A percentile compares a stretch with the other conserved stretches of the same genome.
These are phyloP conservation scores for Herpetotheres cachinnans DNA, from an alignment of 2,113 vertebrate genomes.

Conservation along the genomic window DNA sequence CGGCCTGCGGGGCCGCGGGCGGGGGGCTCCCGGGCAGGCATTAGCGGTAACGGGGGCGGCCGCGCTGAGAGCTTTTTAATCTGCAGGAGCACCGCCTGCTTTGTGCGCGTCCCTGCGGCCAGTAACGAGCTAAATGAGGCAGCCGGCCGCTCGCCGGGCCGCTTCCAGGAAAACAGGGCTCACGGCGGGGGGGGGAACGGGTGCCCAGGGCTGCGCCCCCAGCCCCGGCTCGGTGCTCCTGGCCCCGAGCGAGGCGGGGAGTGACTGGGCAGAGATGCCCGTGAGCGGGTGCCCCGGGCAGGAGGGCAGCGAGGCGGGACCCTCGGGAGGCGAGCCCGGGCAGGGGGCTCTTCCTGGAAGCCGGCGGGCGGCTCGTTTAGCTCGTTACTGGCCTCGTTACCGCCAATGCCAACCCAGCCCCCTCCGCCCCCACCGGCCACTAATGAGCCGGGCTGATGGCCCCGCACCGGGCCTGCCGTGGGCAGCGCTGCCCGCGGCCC, in stretches of 20 bases:
- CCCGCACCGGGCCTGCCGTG: background rate
- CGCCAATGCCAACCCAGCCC: background rate
- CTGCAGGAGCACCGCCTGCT: background rate
- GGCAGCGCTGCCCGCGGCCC: background rate
- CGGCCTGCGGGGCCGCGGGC: background rate
- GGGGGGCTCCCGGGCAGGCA: slow-evolving; percentile 47
- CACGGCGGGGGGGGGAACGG: background rate
- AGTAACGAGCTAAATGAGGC: slow-evolving; percentile 53
- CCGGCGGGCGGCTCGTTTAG: background rate
- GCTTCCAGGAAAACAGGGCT: slow-evolving; percentile 50
- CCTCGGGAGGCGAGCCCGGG: background rate
- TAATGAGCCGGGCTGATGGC: background rate
- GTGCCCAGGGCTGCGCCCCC: background rate
- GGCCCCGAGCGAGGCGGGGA: background rate
- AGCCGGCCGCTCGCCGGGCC: background rate
- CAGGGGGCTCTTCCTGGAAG: background rate
- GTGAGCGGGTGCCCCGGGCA: background rate
- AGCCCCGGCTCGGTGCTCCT: background rate
- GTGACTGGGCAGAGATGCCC: background rate
- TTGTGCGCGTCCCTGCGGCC: background rate
- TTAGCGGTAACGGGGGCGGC: background rate
- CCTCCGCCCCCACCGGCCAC: background rate
- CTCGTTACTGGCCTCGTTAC: background rate
- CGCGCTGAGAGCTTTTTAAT: slow-evolving; percentile 45
- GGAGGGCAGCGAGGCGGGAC: background rate